Evolutionary conservation across 2,888 invertebrate species (phyloP).

Genomic region (Malachius bipustulatus): DNA sequence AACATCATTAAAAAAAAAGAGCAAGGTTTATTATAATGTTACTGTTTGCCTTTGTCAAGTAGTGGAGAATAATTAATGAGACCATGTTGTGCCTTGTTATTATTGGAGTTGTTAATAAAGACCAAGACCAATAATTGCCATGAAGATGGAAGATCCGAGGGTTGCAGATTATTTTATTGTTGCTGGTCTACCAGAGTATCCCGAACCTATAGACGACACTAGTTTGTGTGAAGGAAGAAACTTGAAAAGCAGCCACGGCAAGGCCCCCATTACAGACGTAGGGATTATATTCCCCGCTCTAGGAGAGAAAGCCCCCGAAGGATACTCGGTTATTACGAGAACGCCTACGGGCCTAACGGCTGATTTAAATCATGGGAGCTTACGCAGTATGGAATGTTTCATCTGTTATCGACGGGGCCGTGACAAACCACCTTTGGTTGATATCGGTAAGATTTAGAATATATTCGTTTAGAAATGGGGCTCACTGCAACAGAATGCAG

Average conservation of each 20-base stretch:
- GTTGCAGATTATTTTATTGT: constrained; percentile 98
- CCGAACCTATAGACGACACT: constrained; percentile 62
- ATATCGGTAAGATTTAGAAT: constrained; percentile 92
- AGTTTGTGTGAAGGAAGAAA: constrained; percentile 64
- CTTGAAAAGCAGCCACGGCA: constrained; percentile 67
- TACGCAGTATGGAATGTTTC: constrained; percentile 86
- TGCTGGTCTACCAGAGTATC: constrained; percentile 81
- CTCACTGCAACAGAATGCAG: no score
- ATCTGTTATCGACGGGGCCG: constrained; percentile 85
- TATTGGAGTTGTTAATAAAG: no score
- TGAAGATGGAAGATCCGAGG: constrained; percentile 71
- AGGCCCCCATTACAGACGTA: constrained; percentile 93
- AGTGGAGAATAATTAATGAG: no score
- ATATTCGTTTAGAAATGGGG: no score
- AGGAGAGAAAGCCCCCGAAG: constrained; percentile 74
- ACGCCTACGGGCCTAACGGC: constrained; percentile 85
- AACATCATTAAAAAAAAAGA: no score
- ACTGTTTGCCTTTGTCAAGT: no score
- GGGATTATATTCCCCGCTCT: constrained; percentile 81
- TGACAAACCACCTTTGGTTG: constrained; percentile 92
- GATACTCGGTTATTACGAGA: constrained; percentile 55
- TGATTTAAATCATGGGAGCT: constrained; percentile 94
- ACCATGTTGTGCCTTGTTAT: no score
- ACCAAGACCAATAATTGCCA: constrained; percentile 19
- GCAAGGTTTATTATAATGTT: no score